Evolutionary conservation across 2,888 invertebrate species (phyloP).

Genomic region (Spatulosminthurus flaviceps): DNA sequence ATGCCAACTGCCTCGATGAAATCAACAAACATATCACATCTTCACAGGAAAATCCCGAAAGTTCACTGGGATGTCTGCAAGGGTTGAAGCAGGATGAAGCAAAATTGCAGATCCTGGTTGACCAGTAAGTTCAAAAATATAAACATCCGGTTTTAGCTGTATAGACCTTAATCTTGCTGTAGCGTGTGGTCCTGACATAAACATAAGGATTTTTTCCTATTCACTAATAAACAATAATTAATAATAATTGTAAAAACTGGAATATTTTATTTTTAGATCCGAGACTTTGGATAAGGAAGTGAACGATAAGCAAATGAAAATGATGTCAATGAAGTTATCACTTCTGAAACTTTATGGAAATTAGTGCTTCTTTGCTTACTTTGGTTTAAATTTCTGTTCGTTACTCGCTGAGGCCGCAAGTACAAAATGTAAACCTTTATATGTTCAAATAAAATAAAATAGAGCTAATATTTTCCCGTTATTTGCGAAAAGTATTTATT

Average conservation of each 20-base stretch:
- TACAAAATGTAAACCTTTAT: not conserved
- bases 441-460: not conserved
- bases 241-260: not conserved
- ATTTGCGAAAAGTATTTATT: constrained; percentile 8
- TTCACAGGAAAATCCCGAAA: not conserved
- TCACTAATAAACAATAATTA: not conserved
- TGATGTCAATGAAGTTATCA: not conserved
- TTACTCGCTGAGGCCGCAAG: not conserved
- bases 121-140: not conserved
- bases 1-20: not conserved
- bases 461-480: not conserved
- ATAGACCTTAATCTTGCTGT: not conserved
- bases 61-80: not conserved
- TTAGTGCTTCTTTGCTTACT: not conserved
- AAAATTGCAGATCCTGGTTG: not conserved
- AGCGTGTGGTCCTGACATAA: not conserved
- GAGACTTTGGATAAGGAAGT: constrained; percentile 24
- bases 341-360: constrained; percentile 6
- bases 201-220: not conserved
- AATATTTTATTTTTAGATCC: constrained; percentile 19
- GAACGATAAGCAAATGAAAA: constrained; percentile 1
- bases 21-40: not conserved
- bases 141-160: no score
- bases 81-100: not conserved
- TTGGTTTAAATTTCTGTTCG: not conserved